Evolutionary conservation across 2,797 vertebrate genomes (phyloP).

Genomic region (Sciaenops ocellatus): DNA sequence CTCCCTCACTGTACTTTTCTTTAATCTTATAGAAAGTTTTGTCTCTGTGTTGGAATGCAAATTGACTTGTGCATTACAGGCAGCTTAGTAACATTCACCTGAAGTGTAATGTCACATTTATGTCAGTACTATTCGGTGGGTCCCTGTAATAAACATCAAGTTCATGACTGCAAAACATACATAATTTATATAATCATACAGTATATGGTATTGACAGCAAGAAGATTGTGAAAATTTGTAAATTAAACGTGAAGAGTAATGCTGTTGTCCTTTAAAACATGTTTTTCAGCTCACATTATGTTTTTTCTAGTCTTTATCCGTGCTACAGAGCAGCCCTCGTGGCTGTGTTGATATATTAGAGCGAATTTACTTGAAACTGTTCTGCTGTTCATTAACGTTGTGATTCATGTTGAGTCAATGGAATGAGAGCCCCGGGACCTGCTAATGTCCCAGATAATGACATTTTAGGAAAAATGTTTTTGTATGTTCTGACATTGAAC

Average conservation of each 20-base stretch:
- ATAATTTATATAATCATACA: not conserved
- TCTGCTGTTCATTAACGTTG: conserved; percentile 68
- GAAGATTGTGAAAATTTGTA: not conserved
- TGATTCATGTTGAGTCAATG: conserved; percentile 72
- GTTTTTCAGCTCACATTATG: not conserved
- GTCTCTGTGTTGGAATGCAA: not conserved
- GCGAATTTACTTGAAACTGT: conserved; percentile 44
- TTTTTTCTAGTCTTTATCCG: not conserved
- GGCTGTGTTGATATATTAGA: conserved; percentile 38
- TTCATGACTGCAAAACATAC: not conserved
- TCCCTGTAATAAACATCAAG: not conserved
- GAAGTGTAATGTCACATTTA: not conserved
- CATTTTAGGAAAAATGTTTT: conserved; percentile 51
- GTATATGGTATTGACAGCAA: not conserved
- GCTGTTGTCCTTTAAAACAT: not conserved
- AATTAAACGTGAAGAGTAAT: not conserved
- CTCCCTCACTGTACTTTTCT: not conserved
- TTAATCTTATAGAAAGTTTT: not conserved
- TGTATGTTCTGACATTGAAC: conserved; percentile 44
- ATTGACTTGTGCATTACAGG: not conserved
- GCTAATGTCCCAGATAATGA: conserved; percentile 68
- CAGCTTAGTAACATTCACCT: not conserved
- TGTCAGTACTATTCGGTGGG: not conserved
- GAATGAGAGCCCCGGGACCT: conserved; percentile 42
- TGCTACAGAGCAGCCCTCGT: conserved; percentile 14